Evolutionary conservation across 2,113 vertebrate species (phyloP).

Genomic region (Urocolius indicus): DNA sequence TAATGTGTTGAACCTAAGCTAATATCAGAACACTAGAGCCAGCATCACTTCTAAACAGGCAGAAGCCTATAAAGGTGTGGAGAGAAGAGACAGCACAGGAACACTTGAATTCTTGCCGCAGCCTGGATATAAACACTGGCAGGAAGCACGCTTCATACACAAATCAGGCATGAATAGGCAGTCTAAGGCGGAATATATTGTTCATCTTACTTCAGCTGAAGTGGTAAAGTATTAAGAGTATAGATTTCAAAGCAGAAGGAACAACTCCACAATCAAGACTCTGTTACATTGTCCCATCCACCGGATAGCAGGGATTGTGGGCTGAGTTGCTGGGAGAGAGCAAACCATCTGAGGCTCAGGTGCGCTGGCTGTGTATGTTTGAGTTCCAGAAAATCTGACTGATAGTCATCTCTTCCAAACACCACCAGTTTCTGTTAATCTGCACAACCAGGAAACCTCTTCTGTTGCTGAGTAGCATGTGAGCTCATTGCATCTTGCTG

Average conservation of each 20-base stretch:
- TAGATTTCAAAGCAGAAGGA: background rate
- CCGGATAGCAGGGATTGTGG: background rate
- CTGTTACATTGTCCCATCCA: background rate
- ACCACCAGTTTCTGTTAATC: background rate
- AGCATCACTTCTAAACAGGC: background rate
- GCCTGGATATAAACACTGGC: background rate
- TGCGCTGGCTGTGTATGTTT: background rate
- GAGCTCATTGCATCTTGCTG: background rate
- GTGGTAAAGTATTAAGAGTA: background rate
- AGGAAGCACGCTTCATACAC: background rate
- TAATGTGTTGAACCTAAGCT: background rate
- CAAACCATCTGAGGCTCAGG: background rate
- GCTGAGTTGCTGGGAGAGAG: background rate
- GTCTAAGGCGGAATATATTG: background rate
- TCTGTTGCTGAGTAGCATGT: background rate
- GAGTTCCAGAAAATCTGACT: background rate
- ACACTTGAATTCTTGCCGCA: background rate
- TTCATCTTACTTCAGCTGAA: background rate
- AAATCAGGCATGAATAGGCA: background rate
- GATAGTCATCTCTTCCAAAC: background rate
- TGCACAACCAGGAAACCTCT: background rate
- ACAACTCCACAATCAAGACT: background rate
- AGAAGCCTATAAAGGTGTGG: background rate
- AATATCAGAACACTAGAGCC: background rate
- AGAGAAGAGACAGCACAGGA: background rate